These are phyloP conservation scores for Leuciscus waleckii DNA, from an alignment of 2,797 vertebrate species.

Conservation along the genomic window DNA sequence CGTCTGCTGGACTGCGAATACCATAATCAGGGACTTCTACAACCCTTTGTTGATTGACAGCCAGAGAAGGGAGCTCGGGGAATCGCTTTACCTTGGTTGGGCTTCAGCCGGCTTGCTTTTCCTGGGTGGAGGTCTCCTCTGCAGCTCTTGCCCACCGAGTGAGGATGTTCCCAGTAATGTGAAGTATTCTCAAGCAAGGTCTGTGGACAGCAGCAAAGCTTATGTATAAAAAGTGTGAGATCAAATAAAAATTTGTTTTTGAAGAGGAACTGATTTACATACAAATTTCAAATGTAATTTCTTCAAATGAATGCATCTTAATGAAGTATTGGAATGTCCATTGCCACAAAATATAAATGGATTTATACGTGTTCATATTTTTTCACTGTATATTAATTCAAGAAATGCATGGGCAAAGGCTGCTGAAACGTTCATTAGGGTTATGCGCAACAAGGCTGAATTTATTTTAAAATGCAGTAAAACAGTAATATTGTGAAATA, in stretches of 20 bases:
- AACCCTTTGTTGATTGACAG: constrained; percentile 71
- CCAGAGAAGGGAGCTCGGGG: constrained; percentile 87
- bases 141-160: constrained; percentile 86
- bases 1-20: constrained; percentile 86
- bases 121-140: constrained; percentile 88
- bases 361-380: not conserved
- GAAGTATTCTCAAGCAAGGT: constrained; percentile 70
- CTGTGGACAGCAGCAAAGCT: constrained; percentile 63
- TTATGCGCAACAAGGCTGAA: not conserved
- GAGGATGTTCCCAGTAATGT: constrained; percentile 72
- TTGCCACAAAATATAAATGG: not conserved
- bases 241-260: not conserved
- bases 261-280: not conserved
- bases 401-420: not conserved
- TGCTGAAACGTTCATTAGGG: not conserved
- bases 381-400: not conserved
- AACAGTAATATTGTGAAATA: not conserved
- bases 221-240: constrained; percentile 68
- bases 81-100: constrained; percentile 91
- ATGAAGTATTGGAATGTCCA: not conserved
- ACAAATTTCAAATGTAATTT: not conserved
- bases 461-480: not conserved
- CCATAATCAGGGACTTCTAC: constrained; percentile 86
- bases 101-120: constrained; percentile 82
- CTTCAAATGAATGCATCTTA: not conserved